Evolutionary conservation across 2,797 vertebrate genomes (phyloP).

Genomic region (Pangasius sanitwongsei): DNA sequence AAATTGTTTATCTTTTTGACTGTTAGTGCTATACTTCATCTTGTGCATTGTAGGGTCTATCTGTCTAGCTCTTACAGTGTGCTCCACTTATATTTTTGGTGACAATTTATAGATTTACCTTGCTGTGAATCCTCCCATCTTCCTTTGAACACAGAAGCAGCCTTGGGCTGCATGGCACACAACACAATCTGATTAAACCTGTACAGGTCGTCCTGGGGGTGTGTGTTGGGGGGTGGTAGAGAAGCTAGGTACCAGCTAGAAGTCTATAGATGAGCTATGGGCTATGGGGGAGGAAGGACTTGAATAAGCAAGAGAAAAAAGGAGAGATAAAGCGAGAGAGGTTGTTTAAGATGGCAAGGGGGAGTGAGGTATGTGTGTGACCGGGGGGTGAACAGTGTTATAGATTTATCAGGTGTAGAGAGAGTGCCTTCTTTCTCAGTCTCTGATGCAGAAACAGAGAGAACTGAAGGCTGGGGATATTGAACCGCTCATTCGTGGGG

Average conservation of each 20-base stretch:
- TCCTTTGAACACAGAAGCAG: conserved; percentile 27
- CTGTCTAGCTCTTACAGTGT: not conserved
- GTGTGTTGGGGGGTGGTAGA: conserved; percentile 53
- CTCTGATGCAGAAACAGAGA: conserved; percentile 30
- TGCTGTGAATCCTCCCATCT: not conserved
- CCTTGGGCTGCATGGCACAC: conserved; percentile 50
- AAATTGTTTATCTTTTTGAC: not conserved
- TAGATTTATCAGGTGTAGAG: conserved; percentile 55
- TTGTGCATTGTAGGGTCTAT: not conserved
- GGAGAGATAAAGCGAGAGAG: conserved; percentile 8
- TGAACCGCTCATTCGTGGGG: conserved; percentile 21
- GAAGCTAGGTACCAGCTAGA: conserved; percentile 55
- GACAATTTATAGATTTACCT: not conserved
- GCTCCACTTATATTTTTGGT: not conserved
- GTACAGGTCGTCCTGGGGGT: conserved; percentile 64
- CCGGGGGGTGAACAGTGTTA: conserved; percentile 15
- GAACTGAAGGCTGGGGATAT: conserved; percentile 21
- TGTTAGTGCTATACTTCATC: not conserved
- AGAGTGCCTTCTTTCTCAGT: conserved; percentile 55
- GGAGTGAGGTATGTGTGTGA: conserved; percentile 48
- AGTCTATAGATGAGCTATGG: conserved; percentile 40
- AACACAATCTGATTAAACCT: conserved; percentile 71
- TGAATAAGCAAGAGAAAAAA: conserved; percentile 47
- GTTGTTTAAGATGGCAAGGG: conserved; percentile 15
- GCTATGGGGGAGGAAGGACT: conserved; percentile 60